phyloP scores from a whole-genome alignment of 1,140 invertebrate species.

The Bombus ignitus region DNA sequence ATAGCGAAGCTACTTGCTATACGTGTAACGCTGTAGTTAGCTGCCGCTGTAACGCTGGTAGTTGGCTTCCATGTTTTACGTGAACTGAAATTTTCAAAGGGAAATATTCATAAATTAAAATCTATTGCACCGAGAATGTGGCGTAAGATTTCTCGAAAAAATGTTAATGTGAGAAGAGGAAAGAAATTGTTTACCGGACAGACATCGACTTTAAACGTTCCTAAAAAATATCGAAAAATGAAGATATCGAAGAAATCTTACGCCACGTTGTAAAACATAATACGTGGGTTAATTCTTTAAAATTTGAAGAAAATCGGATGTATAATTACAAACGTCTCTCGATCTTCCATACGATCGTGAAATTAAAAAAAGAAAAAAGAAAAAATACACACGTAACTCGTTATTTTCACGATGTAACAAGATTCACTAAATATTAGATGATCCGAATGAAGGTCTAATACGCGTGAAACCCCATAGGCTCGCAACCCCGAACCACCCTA shows the following conservation, averaged over 20 bases:
- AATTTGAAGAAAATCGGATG: background rate
- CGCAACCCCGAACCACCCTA: background rate
- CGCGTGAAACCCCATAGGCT: conserved; percentile 11
- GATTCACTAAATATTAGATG: background rate
- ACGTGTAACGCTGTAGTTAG: too few species aligned
- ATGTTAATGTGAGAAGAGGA: background rate
- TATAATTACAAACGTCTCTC: too few species aligned
- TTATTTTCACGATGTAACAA: background rate
- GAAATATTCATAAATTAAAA: background rate
- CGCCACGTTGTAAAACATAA: too few species aligned
- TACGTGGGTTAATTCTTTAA: background rate
- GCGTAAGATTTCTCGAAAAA: background rate
- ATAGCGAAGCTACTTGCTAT: background rate
- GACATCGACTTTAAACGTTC: background rate
- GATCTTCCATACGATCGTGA: too few species aligned
- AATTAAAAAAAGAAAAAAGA: too few species aligned
- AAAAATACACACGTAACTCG: background rate
- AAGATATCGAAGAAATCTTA: background rate
- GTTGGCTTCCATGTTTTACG: background rate
- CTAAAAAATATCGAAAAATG: background rate
- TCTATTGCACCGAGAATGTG: background rate
- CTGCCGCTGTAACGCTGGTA: too few species aligned
- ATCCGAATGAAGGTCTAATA: background rate
- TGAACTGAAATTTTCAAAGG: background rate
- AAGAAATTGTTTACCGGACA: background rate